Base-by-base conservation (phyloP, 2,888 invertebrate species). In the Pseudococcus jackbeardsleyi region DNA sequence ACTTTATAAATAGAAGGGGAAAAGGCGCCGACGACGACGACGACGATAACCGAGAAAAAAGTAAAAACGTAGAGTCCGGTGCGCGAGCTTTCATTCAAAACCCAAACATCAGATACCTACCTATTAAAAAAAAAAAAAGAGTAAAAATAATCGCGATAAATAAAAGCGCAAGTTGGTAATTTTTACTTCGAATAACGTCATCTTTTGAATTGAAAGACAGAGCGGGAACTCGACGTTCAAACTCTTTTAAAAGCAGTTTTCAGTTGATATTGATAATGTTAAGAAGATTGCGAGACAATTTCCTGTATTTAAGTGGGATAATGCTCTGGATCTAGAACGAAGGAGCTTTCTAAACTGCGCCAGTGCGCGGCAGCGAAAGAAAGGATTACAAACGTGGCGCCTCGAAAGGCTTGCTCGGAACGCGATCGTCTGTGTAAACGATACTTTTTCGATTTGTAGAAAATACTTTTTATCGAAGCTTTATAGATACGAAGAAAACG, bases 221-320 rank as follows among this genome's bases (percentile, higher is more conserved):
- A 33, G 26, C 26, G 26, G 26, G 1, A 33, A 33, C 26, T 33
- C 64, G 59, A 9, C 19, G 59, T 19, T n/a, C 7, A 26, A 72
- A 3, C 33, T 72, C 33, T 72, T 72, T 72, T 19, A 19, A 59
- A 59, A 59, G 19, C 19, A 59, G 59, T 59, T 72, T 72, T 72
- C 68, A 72, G 26, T 72, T 33, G 33, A 48, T 82, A 39, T 88
- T 33, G 84, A 26, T 46, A 64, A 46, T 50, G 59, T 82, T 33
- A 48, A 46, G 64, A 59, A 82, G 84, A 50, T 48, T 46, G 64
- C 84, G 84, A 82, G 64, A 82, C 85, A 59, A 88, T 88, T 88
- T 79, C 50, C 59, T 79, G 64, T 26, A 42, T 42, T 50, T 22
- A 64, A 46, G 64, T 42, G 42, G 64, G 33, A 39, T 79, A 79